Conservation (phyloP, 2,113 vertebrate genomes). For the Pluvialis apricaria region DNA sequence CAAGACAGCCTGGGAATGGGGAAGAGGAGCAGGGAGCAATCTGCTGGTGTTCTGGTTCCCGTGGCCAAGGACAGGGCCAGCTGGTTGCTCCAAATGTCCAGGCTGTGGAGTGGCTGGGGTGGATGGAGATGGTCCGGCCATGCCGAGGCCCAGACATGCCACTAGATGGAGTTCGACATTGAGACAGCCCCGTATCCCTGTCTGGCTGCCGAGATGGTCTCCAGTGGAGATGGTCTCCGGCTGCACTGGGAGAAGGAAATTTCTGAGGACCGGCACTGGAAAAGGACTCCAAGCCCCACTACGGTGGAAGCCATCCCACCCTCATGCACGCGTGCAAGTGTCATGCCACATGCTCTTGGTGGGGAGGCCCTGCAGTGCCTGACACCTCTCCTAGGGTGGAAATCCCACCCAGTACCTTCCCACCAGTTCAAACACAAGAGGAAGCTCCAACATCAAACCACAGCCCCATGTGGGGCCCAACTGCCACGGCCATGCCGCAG, state of each 20-base stretch:
- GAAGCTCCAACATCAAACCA: neutral
- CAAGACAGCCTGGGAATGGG: neutral
- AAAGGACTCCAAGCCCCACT: neutral
- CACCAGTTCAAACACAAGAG: neutral
- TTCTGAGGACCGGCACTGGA: neutral
- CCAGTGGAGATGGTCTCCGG: neutral
- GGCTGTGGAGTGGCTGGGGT: neutral
- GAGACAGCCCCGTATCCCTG: neutral
- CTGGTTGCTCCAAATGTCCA: neutral
- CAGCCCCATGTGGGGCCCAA: neutral
- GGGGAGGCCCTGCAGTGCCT: neutral
- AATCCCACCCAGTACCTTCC: neutral
- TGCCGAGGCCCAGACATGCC: neutral
- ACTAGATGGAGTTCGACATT: neutral
- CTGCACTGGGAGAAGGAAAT: neutral
- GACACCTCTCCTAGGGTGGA: rapidly evolving
- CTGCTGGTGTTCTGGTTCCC: neutral
- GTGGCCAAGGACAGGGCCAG: neutral
- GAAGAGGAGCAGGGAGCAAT: neutral
- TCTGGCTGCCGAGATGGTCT: rapidly evolving
- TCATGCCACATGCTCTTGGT: neutral
- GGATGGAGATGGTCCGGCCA: neutral
- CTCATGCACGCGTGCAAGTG: neutral
- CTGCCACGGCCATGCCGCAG: neutral
- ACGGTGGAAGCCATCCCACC: neutral